Conservation (phyloP, 2,797 vertebrate species). For the Coluber constrictor region DNA sequence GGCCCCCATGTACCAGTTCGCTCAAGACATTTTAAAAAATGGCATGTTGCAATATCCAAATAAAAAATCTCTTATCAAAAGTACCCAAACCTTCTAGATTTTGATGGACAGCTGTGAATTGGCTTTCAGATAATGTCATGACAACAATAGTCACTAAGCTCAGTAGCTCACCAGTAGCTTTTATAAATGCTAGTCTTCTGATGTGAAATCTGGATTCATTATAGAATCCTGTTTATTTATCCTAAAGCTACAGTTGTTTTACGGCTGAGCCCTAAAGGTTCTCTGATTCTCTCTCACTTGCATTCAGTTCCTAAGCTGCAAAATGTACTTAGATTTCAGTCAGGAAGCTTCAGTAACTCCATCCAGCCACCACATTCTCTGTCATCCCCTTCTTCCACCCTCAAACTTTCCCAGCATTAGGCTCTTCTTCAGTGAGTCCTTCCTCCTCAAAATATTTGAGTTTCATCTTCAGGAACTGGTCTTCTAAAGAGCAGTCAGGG, state of each 20-base stretch:
- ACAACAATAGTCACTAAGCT: not conserved
- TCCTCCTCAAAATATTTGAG: too few species aligned
- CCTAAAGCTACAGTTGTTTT: not conserved
- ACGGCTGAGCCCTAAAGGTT: not conserved
- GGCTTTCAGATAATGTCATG: not conserved
- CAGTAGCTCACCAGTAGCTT: not conserved
- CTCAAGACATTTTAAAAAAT: not conserved
- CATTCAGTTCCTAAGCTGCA: not conserved
- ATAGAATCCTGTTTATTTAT: not conserved
- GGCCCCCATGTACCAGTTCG: not conserved
- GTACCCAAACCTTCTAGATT: not conserved
- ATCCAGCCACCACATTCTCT: too few species aligned
- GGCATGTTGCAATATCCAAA: not conserved
- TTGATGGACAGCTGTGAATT: not conserved
- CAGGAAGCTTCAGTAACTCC: not conserved
- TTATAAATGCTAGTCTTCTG: not conserved
- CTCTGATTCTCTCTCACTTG: not conserved
- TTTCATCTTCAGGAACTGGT: too few species aligned
- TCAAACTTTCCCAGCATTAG: too few species aligned
- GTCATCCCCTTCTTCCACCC: too few species aligned
- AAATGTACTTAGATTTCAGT: not conserved
- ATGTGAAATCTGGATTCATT: not conserved
- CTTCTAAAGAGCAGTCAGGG: too few species aligned
- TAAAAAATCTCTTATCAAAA: not conserved
- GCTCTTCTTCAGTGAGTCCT: too few species aligned